phyloP scores from a whole-genome alignment of 2,888 invertebrate species.

The Erpobdella octoculata region DNA sequence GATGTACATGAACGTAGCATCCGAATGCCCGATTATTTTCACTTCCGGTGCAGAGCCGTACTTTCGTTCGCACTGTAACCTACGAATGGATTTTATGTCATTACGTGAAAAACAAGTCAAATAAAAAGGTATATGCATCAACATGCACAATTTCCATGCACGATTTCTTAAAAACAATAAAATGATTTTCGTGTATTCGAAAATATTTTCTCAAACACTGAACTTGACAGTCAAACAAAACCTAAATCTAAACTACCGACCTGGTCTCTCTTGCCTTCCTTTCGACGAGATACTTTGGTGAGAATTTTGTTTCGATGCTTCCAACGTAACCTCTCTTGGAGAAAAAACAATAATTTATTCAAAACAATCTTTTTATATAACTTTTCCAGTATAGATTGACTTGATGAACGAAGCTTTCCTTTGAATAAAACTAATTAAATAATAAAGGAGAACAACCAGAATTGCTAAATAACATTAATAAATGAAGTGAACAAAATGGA shows the following conservation, averaged over 20 bases:
- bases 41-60: constrained; percentile 56
- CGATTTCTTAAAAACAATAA: no score
- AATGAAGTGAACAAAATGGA: not conserved
- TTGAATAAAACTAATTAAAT: not conserved
- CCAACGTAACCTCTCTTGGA: constrained; percentile 55
- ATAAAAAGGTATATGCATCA: no score
- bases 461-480: not conserved
- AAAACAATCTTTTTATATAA: no score
- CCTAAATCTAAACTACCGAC: constrained; percentile 39
- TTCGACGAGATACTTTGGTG: constrained; percentile 55
- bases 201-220: no score
- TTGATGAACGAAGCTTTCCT: not conserved
- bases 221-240: not conserved
- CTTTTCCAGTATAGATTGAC: no score
- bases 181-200: no score
- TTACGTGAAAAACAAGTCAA: no score
- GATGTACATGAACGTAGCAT: constrained; percentile 56
- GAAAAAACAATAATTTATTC: no score
- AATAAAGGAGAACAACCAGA: not conserved
- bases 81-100: constrained; percentile 37
- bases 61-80: constrained; percentile 53
- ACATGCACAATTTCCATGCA: no score
- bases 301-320: constrained; percentile 56
- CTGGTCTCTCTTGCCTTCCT: constrained; percentile 55
- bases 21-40: constrained; percentile 54